These are phyloP conservation scores for Drosophila maculinotata DNA, from an alignment of 2,888 invertebrate genomes.

Conservation along the genomic window DNA sequence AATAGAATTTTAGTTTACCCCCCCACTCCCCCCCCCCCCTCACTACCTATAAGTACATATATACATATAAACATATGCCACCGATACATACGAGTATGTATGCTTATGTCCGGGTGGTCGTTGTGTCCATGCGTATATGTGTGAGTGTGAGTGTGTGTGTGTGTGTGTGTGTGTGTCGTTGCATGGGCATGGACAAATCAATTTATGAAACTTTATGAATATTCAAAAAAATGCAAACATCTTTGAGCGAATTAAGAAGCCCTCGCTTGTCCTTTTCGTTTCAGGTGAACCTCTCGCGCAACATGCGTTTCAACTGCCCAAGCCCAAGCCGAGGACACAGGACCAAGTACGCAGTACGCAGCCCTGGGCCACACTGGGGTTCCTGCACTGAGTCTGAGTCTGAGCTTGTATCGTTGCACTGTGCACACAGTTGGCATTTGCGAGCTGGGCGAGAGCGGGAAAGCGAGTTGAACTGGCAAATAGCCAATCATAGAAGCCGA, in stretches of 20 bases:
- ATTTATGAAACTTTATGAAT: constrained; percentile 1
- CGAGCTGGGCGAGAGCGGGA: constrained; percentile 9
- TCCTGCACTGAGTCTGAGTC: not conserved
- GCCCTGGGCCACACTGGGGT: too few species aligned
- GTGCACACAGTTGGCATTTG: not conserved
- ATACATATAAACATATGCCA: too few species aligned
- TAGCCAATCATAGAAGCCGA: constrained; percentile 31
- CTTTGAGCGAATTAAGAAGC: too few species aligned
- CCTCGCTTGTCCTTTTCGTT: constrained; percentile 1
- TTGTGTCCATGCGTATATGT: too few species aligned
- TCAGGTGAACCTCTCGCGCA: constrained; percentile 3
- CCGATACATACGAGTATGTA: too few species aligned
- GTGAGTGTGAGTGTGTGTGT: too few species aligned
- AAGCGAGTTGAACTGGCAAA: not conserved
- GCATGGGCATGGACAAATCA: not conserved
- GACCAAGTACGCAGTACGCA: too few species aligned
- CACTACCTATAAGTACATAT: too few species aligned
- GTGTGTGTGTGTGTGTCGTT: too few species aligned
- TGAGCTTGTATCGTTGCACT: constrained; percentile 8
- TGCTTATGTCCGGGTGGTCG: too few species aligned
- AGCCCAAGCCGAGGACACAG: not conserved
- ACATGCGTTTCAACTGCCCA: constrained; percentile 10
- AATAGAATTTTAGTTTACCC: constrained; percentile 27
- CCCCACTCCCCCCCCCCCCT: too few species aligned
- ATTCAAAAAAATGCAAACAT: not conserved